Evolutionary conservation across 1,140 invertebrate species (phyloP).

Genomic region (Drosophila takahashii): DNA sequence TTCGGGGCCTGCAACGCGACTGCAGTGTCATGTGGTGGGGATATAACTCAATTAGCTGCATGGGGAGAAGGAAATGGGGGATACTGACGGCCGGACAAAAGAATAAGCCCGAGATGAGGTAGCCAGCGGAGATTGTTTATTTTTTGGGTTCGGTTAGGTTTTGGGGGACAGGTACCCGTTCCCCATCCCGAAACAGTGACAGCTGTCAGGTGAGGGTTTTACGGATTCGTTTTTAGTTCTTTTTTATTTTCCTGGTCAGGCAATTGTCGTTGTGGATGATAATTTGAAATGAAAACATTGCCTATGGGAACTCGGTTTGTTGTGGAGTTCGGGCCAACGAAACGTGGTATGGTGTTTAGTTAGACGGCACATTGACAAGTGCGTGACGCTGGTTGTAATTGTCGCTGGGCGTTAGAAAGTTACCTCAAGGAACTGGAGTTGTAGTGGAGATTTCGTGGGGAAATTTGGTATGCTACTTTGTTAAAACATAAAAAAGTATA

Average conservation of each 20-base stretch:
- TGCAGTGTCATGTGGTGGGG: conserved; percentile 61
- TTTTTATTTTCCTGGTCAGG: conserved; percentile 13
- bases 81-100: conserved; percentile 39
- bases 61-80: conserved; percentile 31
- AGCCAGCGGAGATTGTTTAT: conserved; percentile 53
- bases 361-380: conserved; percentile 3
- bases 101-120: conserved; percentile 41
- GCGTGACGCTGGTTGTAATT: conserved; percentile 7
- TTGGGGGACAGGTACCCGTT: conserved; percentile 10
- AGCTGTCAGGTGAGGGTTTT: conserved; percentile 42
- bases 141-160: conserved; percentile 17
- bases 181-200: conserved; percentile 33
- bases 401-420: not conserved
- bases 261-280: conserved; percentile 44
- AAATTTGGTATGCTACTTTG: not conserved
- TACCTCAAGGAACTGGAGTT: not conserved
- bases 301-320: conserved; percentile 11
- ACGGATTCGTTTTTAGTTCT: conserved; percentile 9
- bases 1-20: conserved; percentile 49
- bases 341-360: conserved; percentile 28
- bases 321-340: not conserved
- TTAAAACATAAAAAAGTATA: not conserved
- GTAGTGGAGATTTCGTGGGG: not conserved
- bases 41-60: conserved; percentile 77
- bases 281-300: conserved; percentile 46